Evolutionary conservation across 2,888 invertebrate genomes (phyloP).

Genomic region (Megaustenia siamemsis): DNA sequence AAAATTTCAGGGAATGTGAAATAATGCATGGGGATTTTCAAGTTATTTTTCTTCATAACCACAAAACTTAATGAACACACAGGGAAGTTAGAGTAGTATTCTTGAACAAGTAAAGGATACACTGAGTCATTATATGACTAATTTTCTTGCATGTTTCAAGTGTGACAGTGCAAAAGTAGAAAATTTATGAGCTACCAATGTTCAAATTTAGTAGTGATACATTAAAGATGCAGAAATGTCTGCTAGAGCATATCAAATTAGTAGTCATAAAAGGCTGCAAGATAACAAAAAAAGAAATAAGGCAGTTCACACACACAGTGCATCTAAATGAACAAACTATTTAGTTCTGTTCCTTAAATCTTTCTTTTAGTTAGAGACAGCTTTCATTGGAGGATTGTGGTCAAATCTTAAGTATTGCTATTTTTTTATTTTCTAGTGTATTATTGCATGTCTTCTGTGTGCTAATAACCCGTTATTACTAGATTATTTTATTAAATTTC

Average conservation of each 20-base stretch:
- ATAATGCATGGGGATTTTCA: not conserved
- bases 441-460: not conserved
- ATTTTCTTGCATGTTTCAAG: not conserved
- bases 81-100: not conserved
- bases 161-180: not conserved
- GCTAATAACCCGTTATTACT: not conserved
- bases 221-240: no score
- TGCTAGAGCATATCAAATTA: no score
- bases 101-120: not conserved
- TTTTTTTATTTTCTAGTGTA: not conserved
- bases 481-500: not conserved
- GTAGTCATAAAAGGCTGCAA: no score
- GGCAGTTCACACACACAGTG: no score
- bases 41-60: not conserved
- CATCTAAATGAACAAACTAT: no score
- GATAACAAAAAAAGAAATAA: no score
- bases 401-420: not conserved
- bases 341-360: no score
- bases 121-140: not conserved
- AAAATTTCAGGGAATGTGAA: not conserved
- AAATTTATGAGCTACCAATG: no score
- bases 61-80: not conserved
- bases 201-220: no score
- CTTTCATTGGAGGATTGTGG: no score
- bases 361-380: no score